Evolutionary conservation across 2,888 invertebrate species (phyloP), one percentile per base, ranked within the genome.

Genomic region (Palloptera scutellata): DNA sequence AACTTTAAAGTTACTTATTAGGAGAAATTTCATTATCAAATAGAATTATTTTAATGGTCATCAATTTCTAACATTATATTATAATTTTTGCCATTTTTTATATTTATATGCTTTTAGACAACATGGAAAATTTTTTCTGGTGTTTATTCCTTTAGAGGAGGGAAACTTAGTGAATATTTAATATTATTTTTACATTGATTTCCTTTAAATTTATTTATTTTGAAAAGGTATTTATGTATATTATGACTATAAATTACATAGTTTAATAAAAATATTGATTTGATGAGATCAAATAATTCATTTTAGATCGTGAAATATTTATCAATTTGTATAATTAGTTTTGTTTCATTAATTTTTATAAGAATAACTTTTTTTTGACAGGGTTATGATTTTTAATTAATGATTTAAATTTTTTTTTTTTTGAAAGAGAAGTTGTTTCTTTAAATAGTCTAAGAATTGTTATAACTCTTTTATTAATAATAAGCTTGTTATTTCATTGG

Each of bases 221-320:
- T 89, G 80, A 88, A 87, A 74, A 81, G 87, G 87, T 81, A 84
- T 84, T 78, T 80, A 84, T 79, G 79, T 86, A 81, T 83, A n/a
- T n/a, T 87, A 81, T 88, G 86, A 79, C 83, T 88, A 84, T 86
- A 86, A n/a, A 83, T 85, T 88, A 89, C 87, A 88, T 86, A 89
- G 89, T 88, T 90, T 90, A 89, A 89, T 58, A 73, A 89, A 89
- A 90, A 89, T 88, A 85, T 87, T 89, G 88, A 88, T 88, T 89
- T 90, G 89, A 86, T 84, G 86, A 88, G 88, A 84, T 87, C 86
- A 84, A 40, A 66, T 65, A 73, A 75, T 86, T 30, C 85, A 87
- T 86, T 86, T 88, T 87, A 87, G 81, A 83, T 87, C 75, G 77
- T 84, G 84, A 86, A 83, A 79, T 85, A 85, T 82, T 83, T 85